These are phyloP conservation scores for Vireo altiloquus DNA, from an alignment of 2,113 vertebrate genomes.

Conservation along the genomic window DNA sequence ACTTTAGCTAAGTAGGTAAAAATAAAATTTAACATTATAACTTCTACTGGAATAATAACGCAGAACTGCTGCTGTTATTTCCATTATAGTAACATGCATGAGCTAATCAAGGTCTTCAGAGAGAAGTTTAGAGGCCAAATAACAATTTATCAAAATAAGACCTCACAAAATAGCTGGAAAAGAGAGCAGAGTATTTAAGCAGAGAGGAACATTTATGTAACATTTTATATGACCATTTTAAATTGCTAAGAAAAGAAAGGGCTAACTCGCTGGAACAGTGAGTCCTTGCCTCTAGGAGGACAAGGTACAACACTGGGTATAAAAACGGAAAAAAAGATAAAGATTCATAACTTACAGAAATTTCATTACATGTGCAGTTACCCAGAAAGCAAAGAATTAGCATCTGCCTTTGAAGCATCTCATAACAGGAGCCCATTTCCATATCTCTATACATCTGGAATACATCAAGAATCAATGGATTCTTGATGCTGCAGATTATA, in stretches of 20 bases:
- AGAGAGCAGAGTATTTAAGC: not conserved
- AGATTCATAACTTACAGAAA: not conserved
- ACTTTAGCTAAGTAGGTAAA: not conserved
- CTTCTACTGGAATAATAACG: not conserved
- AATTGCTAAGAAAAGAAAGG: not conserved
- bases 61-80: not conserved
- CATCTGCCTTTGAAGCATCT: not conserved
- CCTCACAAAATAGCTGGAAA: not conserved
- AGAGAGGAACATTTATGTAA: not conserved
- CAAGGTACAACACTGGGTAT: not conserved
- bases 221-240: not conserved
- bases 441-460: not conserved
- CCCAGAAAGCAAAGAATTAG: not conserved
- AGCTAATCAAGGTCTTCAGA: not conserved
- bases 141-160: not conserved
- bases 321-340: not conserved
- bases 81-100: not conserved
- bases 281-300: constrained; percentile 11
- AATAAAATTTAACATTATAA: not conserved
- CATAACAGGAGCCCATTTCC: not conserved
- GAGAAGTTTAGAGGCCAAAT: not conserved
- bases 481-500: not conserved
- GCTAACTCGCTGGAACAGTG: not conserved
- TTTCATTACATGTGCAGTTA: not conserved
- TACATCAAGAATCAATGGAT: not conserved